phyloP scores from a whole-genome alignment of 2,797 vertebrate genomes.

The Paramormyrops hopkinsi region DNA sequence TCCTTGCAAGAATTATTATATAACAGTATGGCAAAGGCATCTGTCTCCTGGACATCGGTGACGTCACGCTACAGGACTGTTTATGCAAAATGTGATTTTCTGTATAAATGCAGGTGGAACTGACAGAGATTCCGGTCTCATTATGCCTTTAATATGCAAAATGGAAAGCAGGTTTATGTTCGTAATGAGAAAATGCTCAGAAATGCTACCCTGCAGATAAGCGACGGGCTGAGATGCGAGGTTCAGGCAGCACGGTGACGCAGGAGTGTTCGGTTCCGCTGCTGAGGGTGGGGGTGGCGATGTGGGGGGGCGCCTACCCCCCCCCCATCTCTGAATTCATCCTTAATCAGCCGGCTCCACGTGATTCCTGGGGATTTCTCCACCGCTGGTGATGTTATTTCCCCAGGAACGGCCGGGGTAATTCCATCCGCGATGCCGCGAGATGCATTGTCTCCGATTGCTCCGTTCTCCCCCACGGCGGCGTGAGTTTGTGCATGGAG shows the following conservation, averaged over 20 bases:
- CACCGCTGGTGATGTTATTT: neutral
- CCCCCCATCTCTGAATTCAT: neutral
- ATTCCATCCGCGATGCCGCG: neutral
- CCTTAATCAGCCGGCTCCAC: neutral
- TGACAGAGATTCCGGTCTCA: neutral
- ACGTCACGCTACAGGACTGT: slow-evolving; percentile 46
- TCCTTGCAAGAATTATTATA: slow-evolving; percentile 51
- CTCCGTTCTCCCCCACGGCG: too few species aligned
- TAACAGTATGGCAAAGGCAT: slow-evolving; percentile 41
- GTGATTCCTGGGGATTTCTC: neutral
- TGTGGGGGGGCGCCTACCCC: neutral
- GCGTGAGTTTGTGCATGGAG: neutral
- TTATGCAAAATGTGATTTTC: neutral
- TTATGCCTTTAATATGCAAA: neutral
- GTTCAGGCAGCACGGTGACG: neutral
- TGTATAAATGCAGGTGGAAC: neutral
- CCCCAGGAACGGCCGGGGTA: neutral
- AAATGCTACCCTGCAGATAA: neutral
- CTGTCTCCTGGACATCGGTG: slow-evolving; percentile 54
- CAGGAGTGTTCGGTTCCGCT: neutral
- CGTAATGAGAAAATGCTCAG: neutral
- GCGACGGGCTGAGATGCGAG: neutral
- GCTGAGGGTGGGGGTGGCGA: neutral
- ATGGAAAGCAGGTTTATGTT: neutral
- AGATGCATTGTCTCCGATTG: neutral